Percentiles rank a stretch among this genome's conserved stretches.
phyloP scores from a whole-genome alignment of 2,888 invertebrate genomes.

The Emmelina monodactyla region DNA sequence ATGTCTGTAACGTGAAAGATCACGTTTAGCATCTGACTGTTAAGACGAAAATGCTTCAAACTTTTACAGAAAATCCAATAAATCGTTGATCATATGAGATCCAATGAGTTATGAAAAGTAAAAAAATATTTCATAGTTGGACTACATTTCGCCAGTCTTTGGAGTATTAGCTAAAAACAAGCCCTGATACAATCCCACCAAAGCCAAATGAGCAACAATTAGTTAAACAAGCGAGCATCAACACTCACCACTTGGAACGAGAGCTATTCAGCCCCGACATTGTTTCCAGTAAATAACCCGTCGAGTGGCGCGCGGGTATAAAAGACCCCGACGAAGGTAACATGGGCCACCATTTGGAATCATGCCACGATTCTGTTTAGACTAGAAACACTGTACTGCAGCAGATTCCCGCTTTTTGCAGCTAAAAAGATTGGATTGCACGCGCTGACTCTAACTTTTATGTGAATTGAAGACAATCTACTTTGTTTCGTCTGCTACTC shows the following conservation, averaged over 20 bases:
- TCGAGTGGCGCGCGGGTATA: not conserved
- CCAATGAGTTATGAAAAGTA: too few relatives aligned
- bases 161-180: too few relatives aligned
- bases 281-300: not conserved
- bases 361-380: slow-evolving; percentile 22
- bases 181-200: too few relatives aligned
- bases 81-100: too few relatives aligned
- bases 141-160: too few relatives aligned
- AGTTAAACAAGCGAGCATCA: too few relatives aligned
- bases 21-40: too few relatives aligned
- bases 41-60: too few relatives aligned
- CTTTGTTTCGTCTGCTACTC: slow-evolving; percentile 19
- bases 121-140: too few relatives aligned
- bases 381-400: slow-evolving; percentile 26
- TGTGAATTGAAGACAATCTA: slow-evolving; percentile 29
- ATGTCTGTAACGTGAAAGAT: too few relatives aligned
- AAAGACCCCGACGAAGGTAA: not conserved
- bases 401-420: slow-evolving; percentile 26
- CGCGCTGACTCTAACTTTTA: slow-evolving; percentile 26
- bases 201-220: too few relatives aligned
- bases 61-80: too few relatives aligned
- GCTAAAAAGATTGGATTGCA: slow-evolving; percentile 35
- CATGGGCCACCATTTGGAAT: slow-evolving; percentile 10
- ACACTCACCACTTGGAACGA: not conserved
- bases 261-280: not conserved